A percentile compares a stretch with the other conserved stretches of the same genome.
phyloP scores from a whole-genome alignment of 2,113 vertebrate species.

The Psilopogon haemacephalus region DNA sequence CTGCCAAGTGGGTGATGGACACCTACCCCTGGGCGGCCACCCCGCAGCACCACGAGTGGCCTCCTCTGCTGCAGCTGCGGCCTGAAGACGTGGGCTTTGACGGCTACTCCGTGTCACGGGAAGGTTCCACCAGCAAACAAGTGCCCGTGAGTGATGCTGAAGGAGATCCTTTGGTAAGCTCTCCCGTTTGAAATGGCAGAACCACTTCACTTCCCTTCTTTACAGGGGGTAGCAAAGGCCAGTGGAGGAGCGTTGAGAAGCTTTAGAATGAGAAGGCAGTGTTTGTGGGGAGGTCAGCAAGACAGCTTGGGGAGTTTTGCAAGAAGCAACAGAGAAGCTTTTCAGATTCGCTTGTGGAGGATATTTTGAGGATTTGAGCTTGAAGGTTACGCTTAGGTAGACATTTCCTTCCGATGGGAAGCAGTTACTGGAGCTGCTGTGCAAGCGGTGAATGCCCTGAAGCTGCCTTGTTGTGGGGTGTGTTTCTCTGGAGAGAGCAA shows the following conservation, averaged over 20 bases:
- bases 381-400: background rate
- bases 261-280: background rate
- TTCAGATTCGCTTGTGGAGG: background rate
- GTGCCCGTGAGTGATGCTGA: slow-evolving; percentile 86
- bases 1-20: slow-evolving; percentile 95
- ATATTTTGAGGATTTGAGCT: background rate
- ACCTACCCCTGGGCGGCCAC: slow-evolving; percentile 90
- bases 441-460: background rate
- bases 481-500: background rate
- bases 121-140: slow-evolving; percentile 86
- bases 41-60: slow-evolving; percentile 90
- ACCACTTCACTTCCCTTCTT: rapidly evolving
- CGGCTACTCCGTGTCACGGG: slow-evolving; percentile 86
- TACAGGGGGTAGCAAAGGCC: background rate
- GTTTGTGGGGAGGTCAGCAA: background rate
- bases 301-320: background rate
- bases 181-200: background rate
- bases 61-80: slow-evolving; percentile 90
- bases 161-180: slow-evolving; percentile 93
- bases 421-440: background rate
- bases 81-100: slow-evolving; percentile 97
- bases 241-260: background rate
- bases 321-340: background rate
- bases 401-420: background rate
- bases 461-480: background rate